A percentile compares a stretch with the other conserved stretches of the same genome.
Evolutionary conservation across 2,888 invertebrate species (phyloP).

Genomic region (Pasiphila rectangulata): DNA sequence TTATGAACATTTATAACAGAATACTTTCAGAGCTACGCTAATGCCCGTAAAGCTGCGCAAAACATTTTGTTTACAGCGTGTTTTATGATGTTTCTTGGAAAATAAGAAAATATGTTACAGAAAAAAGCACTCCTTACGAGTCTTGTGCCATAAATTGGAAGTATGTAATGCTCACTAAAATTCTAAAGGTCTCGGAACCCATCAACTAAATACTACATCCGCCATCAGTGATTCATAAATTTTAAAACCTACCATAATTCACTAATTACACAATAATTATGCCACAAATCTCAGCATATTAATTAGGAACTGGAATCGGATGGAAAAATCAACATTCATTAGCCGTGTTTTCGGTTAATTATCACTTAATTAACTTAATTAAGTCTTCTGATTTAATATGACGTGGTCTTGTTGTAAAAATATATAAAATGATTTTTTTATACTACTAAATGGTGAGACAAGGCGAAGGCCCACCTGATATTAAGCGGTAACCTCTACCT

Average conservation of each 20-base stretch:
- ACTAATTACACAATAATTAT: not conserved
- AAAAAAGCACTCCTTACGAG: too few relatives aligned
- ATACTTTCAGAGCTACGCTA: conserved; percentile 26
- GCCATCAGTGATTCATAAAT: too few relatives aligned
- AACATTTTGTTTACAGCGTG: conserved; percentile 30
- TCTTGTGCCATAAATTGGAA: too few relatives aligned
- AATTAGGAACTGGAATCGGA: conserved; percentile 36
- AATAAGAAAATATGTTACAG: conserved; percentile 9
- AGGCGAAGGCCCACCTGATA: too few relatives aligned
- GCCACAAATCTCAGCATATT: conserved; percentile 21
- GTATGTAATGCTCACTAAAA: too few relatives aligned
- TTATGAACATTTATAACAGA: conserved; percentile 29
- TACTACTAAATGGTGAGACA: too few relatives aligned
- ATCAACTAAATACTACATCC: too few relatives aligned
- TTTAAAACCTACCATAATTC: not conserved
- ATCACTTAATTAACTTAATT: conserved; percentile 43
- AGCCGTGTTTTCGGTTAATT: conserved; percentile 42
- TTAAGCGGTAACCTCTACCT: too few relatives aligned
- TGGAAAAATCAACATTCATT: conserved; percentile 34
- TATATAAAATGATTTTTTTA: too few relatives aligned
- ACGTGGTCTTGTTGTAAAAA: conserved; percentile 35
- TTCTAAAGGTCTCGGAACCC: too few relatives aligned
- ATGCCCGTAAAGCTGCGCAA: conserved; percentile 13
- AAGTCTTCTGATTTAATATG: conserved; percentile 36
- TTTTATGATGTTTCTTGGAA: conserved; percentile 21